phyloP scores from a whole-genome alignment of 2,113 vertebrate species.

The Zeus faber region DNA sequence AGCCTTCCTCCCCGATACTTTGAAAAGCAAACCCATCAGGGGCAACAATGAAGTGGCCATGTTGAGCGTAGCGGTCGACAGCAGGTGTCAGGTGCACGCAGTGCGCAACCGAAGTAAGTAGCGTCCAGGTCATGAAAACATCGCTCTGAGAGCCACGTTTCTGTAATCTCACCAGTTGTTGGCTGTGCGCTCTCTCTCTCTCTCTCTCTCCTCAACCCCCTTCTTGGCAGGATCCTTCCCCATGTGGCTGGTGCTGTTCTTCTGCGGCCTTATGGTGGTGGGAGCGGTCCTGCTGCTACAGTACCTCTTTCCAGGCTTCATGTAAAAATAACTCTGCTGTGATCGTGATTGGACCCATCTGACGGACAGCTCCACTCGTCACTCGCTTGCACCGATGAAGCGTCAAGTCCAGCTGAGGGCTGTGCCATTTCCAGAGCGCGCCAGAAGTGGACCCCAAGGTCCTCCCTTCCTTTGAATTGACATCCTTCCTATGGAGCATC shows the following conservation, averaged over 20 bases:
- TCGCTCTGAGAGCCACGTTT: too few species aligned
- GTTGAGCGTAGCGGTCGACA: constrained; percentile 93
- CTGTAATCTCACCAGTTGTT: too few species aligned
- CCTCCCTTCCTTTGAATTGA: too few species aligned
- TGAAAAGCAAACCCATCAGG: constrained; percentile 72
- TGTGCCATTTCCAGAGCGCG: too few species aligned
- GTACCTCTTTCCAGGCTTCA: constrained; percentile 81
- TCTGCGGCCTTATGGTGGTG: constrained; percentile 81
- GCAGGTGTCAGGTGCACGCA: constrained; percentile 87
- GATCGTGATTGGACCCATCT: too few species aligned
- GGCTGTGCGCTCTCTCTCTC: constrained; percentile 1
- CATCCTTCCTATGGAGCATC: too few species aligned
- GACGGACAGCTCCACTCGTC: too few species aligned
- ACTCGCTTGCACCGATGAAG: too few species aligned
- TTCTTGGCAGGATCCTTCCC: constrained; percentile 82
- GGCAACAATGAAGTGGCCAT: constrained; percentile 84
- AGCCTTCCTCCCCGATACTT: constrained; percentile 83
- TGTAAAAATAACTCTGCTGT: constrained; percentile 68
- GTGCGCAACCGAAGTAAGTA: constrained; percentile 82
- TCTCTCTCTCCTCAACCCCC: neutral
- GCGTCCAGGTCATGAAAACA: neutral
- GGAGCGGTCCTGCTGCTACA: constrained; percentile 83
- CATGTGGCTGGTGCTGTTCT: constrained; percentile 84
- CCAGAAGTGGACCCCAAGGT: too few species aligned
- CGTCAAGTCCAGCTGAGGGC: too few species aligned